Conservation (phyloP, 2,113 vertebrate genomes). For the Chitala chitala region DNA sequence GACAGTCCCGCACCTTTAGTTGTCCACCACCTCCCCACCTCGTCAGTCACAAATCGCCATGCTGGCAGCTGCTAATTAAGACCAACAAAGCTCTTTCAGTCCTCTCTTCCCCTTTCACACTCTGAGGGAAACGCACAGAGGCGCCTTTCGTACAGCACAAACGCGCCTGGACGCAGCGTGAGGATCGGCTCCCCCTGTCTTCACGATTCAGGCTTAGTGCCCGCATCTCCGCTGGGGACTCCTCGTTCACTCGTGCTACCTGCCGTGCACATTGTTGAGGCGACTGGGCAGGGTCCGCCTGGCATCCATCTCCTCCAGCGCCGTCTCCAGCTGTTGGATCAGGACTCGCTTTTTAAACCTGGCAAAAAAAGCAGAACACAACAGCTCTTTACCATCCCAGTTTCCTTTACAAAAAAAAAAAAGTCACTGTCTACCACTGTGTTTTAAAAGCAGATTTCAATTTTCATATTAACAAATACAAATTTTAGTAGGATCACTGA, state of each 20-base stretch:
- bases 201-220: neutral
- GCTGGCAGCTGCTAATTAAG: no score
- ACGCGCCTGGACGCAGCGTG: neutral
- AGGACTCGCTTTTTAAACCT: conserved; percentile 98
- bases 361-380: no score
- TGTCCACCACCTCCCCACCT: neutral
- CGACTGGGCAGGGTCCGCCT: conserved; percentile 55
- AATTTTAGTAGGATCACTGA: no score
- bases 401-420: neutral
- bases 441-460: no score
- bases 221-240: neutral
- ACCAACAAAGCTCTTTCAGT: neutral
- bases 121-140: neutral
- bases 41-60: neutral
- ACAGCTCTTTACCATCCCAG: no score
- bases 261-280: conserved; percentile 72
- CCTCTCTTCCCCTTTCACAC: neutral
- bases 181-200: neutral
- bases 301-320: conserved; percentile 75
- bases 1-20: neutral
- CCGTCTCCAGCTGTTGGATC: conserved; percentile 91
- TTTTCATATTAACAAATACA: no score
- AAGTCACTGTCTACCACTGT: no score
- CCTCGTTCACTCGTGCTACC: conserved; percentile 61
- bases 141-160: neutral